A percentile compares a stretch with the other conserved stretches of the same genome.
Conservation (phyloP, 2,797 vertebrate genomes). For the Enteromius unitaeniatus region DNA sequence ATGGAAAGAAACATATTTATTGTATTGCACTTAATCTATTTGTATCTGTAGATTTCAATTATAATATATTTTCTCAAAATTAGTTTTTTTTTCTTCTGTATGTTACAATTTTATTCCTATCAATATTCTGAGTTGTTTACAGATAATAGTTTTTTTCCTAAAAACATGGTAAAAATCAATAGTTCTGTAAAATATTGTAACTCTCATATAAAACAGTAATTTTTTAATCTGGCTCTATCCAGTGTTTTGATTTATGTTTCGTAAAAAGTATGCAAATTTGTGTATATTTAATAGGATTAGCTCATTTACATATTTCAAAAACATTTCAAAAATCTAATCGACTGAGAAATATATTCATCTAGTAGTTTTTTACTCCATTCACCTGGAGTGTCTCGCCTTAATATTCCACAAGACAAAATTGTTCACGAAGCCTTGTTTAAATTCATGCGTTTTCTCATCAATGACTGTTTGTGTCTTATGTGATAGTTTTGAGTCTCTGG, state of each 20-base stretch:
- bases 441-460: neutral
- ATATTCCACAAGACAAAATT: constrained; percentile 10
- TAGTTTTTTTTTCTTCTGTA: neutral
- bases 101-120: neutral
- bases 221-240: neutral
- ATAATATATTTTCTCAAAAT: neutral
- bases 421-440: neutral
- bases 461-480: constrained; percentile 11
- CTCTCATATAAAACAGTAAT: neutral
- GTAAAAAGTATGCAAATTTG: neutral
- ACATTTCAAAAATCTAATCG: neutral
- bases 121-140: neutral
- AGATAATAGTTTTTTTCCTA: neutral
- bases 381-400: neutral
- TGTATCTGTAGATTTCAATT: neutral
- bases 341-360: neutral
- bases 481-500: neutral
- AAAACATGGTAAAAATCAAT: neutral
- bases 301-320: neutral
- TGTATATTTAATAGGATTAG: neutral
- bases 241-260: neutral
- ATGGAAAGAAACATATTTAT: neutral
- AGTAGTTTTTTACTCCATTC: neutral
- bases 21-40: neutral
- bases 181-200: neutral